Evolutionary conservation across 2,113 vertebrate species (phyloP).

Genomic region (Callipepla squamata): DNA sequence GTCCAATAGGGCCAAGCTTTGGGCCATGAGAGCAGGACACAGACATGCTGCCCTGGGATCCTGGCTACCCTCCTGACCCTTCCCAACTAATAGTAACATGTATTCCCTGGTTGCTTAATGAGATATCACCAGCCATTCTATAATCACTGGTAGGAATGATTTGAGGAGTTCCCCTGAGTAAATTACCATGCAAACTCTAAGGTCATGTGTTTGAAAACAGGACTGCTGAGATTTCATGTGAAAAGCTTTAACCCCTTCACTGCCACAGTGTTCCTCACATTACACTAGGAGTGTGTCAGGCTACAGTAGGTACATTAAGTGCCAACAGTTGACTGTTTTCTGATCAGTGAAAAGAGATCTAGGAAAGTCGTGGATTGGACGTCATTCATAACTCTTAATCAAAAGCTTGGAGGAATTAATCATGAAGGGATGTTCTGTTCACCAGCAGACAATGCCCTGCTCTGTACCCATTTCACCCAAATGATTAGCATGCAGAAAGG

Average conservation of each 20-base stretch:
- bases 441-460: background rate
- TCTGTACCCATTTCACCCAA: background rate
- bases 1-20: background rate
- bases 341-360: background rate
- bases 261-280: background rate
- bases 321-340: background rate
- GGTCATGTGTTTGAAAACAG: background rate
- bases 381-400: background rate
- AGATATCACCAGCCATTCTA: background rate
- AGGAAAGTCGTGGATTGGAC: background rate
- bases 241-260: background rate
- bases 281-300: background rate
- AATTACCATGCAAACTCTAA: background rate
- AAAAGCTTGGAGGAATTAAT: background rate
- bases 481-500: background rate
- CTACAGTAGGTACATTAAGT: background rate
- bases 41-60: fast-evolving
- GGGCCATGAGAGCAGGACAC: background rate
- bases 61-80: background rate
- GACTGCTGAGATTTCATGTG: background rate
- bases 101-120: background rate
- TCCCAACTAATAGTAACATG: background rate
- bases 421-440: background rate
- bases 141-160: background rate
- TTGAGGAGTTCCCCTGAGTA: background rate